Evolutionary conservation across 2,888 invertebrate genomes (phyloP), one percentile per base, ranked within the genome.

Genomic region (Acanthosoma haemorrhoidale): DNA sequence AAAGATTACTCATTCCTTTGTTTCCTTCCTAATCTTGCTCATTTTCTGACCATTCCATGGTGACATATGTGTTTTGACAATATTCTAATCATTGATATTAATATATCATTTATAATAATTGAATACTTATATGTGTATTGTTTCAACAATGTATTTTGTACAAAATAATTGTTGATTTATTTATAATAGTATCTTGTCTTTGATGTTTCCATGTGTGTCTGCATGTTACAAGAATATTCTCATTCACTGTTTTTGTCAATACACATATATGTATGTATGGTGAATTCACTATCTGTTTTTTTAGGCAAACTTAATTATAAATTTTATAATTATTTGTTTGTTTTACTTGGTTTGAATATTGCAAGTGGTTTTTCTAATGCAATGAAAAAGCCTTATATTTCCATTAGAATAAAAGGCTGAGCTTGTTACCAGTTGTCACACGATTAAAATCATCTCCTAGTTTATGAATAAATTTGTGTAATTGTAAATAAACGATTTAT

Each of bases 61-160:
- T 68, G 41, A 57, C 59, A 61, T 68, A 72, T 31, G 51, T 59
- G 58, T 67, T 70, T 38, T 67, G 59, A 68, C 51, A 59, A 32
- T 68, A 68, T 64, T 41, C 21, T 43, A 39, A 64, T 64, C 36
- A 36, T 61, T 61, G 61, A 61, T 61, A 61, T 61, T 36, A 36
- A 61, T 61, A 36, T 61, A 61, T 61, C 21, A 61, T 61, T 61
- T 61, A 36, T 61, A 32, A 21, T 61, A 21, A 34, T 61, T 13
- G 11, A 36, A 61, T 61, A 68, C 71, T 64, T 71, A 71, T 71
- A 66, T 71, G 71, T 69, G 66, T 61, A 60, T 68, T 71, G 69
- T 34, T 18, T 36, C 36, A 61, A 38, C 32, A 59, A 21, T 16
- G 25, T 51, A 51, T 21, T 25, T 51, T 51, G 13, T 25, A 51